A percentile compares a stretch with the other conserved stretches of the same genome.
Conservation (phyloP, 2,113 vertebrate species). For the Tupaia tana region DNA sequence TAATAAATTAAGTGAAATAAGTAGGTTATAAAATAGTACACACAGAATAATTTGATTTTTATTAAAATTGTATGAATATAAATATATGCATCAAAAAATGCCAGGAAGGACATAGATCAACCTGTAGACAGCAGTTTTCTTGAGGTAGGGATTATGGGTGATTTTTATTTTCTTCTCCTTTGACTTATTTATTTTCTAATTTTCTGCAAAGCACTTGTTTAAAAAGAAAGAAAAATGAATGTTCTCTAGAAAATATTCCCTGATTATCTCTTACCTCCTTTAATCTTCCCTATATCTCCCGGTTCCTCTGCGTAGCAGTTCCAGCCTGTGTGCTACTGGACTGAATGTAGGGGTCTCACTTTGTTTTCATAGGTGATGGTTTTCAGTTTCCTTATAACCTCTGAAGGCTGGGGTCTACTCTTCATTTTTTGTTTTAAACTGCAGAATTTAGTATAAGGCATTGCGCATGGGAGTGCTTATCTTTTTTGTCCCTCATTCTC, state of each 20-base stretch:
- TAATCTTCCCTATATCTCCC: not conserved
- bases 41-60: constrained; percentile 79
- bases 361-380: not conserved
- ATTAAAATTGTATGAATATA: constrained; percentile 78
- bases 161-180: constrained; percentile 56
- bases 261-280: not conserved
- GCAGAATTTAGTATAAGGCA: not conserved
- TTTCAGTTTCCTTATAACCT: not conserved
- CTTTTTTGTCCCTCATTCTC: not conserved
- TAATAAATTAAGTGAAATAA: constrained; percentile 75
- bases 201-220: constrained; percentile 44
- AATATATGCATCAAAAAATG: constrained; percentile 69
- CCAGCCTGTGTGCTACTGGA: not conserved
- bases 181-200: constrained; percentile 52
- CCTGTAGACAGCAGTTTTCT: constrained; percentile 56
- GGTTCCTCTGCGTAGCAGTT: not conserved
- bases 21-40: constrained; percentile 77
- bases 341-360: not conserved
- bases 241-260: not conserved
- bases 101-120: constrained; percentile 71
- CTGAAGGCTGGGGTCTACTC: not conserved
- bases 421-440: not conserved
- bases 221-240: constrained; percentile 38
- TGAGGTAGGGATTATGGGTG: constrained; percentile 20
- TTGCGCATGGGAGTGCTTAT: not conserved